Evolutionary conservation across 2,797 vertebrate genomes (phyloP).

Genomic region (Gadopsis marmoratus): DNA sequence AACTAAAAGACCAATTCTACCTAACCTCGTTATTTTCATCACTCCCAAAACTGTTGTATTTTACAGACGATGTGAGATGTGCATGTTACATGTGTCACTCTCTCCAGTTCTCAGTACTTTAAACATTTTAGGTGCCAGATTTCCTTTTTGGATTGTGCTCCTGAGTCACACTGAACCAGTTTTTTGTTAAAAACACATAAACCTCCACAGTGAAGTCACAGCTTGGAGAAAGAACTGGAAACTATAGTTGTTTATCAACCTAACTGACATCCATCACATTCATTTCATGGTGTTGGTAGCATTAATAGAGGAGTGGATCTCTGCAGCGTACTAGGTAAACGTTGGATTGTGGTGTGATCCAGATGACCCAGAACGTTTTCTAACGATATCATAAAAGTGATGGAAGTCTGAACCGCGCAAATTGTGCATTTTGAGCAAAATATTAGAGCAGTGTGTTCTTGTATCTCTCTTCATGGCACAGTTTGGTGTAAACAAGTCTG

Average conservation of each 20-base stretch:
- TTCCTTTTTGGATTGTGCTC: slow-evolving; percentile 58
- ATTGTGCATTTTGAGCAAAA: slow-evolving; percentile 11
- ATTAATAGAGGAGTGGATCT: slow-evolving; percentile 44
- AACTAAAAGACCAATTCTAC: slow-evolving; percentile 36
- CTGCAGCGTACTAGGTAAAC: slow-evolving; percentile 27
- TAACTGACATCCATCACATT: slow-evolving; percentile 72
- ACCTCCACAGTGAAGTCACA: slow-evolving; percentile 75
- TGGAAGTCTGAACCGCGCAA: slow-evolving; percentile 17
- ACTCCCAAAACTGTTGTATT: slow-evolving; percentile 53
- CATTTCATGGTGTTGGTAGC: slow-evolving; percentile 52
- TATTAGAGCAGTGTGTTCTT: slow-evolving; percentile 26
- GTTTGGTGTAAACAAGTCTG: slow-evolving; percentile 42
- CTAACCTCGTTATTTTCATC: slow-evolving; percentile 39
- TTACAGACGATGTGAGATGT: slow-evolving; percentile 45
- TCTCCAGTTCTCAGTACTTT: slow-evolving; percentile 64
- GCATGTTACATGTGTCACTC: slow-evolving; percentile 65
- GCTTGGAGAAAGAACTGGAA: slow-evolving; percentile 74
- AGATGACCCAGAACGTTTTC: slow-evolving; percentile 46
- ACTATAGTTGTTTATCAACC: slow-evolving; percentile 76
- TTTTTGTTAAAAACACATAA: slow-evolving; percentile 69
- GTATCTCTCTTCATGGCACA: slow-evolving; percentile 12
- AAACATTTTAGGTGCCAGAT: slow-evolving; percentile 67
- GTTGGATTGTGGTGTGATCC: slow-evolving; percentile 18
- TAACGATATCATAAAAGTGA: slow-evolving; percentile 7
- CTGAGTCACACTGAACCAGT: slow-evolving; percentile 61